A percentile compares a stretch with the other conserved stretches of the same genome.
These are phyloP conservation scores for Coreoperca whiteheadi DNA, from an alignment of 2,113 vertebrate genomes.

Conservation along the genomic window DNA sequence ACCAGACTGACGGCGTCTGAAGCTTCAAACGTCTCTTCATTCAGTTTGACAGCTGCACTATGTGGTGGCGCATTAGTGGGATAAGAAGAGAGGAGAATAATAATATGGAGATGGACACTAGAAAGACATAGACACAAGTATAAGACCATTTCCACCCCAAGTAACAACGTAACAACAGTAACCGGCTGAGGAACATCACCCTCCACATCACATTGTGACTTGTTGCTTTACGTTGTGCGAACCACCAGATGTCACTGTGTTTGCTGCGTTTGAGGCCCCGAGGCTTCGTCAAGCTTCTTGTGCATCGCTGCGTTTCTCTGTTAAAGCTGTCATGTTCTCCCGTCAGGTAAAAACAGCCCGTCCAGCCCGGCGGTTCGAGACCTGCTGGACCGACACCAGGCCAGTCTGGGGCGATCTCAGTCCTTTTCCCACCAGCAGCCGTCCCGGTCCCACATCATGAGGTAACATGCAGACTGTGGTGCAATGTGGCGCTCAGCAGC, in stretches of 20 bases:
- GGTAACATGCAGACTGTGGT: conserved; percentile 74
- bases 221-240: background rate
- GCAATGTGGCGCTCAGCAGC: too few relatives aligned
- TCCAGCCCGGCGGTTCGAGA: conserved; percentile 92
- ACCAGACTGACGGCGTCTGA: too few relatives aligned
- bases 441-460: conserved; percentile 93
- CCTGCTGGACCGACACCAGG: conserved; percentile 84
- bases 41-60: background rate
- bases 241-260: too few relatives aligned
- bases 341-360: conserved; percentile 88
- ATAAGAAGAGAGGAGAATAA: background rate
- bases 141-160: background rate
- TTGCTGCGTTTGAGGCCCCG: too few relatives aligned
- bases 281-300: too few relatives aligned
- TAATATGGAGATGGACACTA: background rate
- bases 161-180: background rate
- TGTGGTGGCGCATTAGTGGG: background rate
- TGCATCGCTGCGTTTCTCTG: too few relatives aligned
- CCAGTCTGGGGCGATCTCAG: conserved; percentile 92
- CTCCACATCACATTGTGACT: background rate
- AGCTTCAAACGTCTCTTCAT: background rate
- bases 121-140: background rate
- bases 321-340: background rate
- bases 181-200: background rate
- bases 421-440: conserved; percentile 97